These are phyloP conservation scores for Cebus imitator DNA, from an alignment of 2,113 vertebrate species.

Conservation along the genomic window DNA sequence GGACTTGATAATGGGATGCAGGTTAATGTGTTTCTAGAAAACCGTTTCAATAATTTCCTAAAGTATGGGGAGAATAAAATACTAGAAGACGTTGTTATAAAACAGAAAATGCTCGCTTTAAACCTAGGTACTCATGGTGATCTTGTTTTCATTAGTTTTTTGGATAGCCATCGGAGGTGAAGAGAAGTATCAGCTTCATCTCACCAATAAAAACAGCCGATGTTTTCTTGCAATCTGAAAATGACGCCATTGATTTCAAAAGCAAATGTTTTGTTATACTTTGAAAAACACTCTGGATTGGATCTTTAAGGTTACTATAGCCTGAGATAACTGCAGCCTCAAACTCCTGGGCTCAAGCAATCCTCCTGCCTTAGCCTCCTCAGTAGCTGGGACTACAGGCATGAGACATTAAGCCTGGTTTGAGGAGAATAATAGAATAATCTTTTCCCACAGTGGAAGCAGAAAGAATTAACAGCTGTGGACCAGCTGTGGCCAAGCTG, in stretches of 20 bases:
- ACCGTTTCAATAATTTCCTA: conserved; percentile 2
- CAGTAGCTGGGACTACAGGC: neutral
- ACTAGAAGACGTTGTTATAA: neutral
- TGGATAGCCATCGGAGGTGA: neutral
- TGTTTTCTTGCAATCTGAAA: neutral
- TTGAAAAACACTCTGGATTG: neutral
- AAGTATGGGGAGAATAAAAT: neutral
- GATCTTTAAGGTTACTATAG: neutral
- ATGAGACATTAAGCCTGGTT: neutral
- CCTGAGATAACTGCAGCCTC: neutral
- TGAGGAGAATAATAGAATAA: neutral
- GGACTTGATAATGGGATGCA: neutral
- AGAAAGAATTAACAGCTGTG: neutral
- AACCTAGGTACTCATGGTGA: neutral
- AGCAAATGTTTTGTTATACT: neutral
- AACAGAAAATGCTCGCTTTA: neutral
- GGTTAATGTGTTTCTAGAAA: neutral
- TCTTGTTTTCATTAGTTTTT: neutral
- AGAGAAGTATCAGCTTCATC: neutral
- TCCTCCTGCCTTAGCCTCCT: neutral
- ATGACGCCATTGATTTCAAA: neutral
- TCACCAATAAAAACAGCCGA: neutral
- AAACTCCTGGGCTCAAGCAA: neutral
- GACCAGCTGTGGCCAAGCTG: neutral
- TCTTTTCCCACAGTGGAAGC: neutral